phyloP scores from a whole-genome alignment of 2,888 invertebrate species.

The Eueremaeus valkanovi region DNA sequence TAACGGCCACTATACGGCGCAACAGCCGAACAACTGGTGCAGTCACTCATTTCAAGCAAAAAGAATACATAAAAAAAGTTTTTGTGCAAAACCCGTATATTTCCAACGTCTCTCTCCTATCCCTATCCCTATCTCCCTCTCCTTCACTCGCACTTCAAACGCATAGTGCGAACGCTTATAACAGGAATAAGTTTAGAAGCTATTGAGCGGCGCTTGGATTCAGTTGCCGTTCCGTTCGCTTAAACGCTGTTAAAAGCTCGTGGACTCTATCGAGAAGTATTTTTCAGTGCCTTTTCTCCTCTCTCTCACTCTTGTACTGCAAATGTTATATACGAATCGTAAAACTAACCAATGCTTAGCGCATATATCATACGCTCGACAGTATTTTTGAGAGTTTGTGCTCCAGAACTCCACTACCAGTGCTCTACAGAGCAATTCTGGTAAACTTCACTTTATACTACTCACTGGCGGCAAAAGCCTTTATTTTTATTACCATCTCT shows the following conservation, averaged over 20 bases:
- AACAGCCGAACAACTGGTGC: neutral
- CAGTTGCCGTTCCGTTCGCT: neutral
- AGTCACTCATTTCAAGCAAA: neutral
- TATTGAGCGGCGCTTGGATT: neutral
- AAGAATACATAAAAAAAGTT: neutral
- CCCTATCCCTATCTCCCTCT: neutral
- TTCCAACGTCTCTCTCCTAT: neutral
- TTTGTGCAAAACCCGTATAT: neutral
- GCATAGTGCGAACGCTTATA: neutral
- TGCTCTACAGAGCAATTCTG: neutral
- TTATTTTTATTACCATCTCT: neutral
- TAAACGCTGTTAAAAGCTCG: neutral
- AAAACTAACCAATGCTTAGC: slow-evolving; percentile 11
- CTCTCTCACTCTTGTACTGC: too few relatives aligned
- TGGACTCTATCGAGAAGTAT: neutral
- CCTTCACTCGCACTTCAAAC: neutral
- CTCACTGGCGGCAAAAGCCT: neutral
- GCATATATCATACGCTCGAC: neutral
- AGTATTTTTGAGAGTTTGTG: neutral
- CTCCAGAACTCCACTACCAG: neutral
- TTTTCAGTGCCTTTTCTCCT: neutral
- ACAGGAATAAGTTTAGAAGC: neutral
- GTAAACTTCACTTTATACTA: neutral
- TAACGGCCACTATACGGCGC: slow-evolving; percentile 2
- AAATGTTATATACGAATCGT: neutral